Evolutionary conservation across 2,113 vertebrate species (phyloP).

Genomic region (Dermatemys mawii): DNA sequence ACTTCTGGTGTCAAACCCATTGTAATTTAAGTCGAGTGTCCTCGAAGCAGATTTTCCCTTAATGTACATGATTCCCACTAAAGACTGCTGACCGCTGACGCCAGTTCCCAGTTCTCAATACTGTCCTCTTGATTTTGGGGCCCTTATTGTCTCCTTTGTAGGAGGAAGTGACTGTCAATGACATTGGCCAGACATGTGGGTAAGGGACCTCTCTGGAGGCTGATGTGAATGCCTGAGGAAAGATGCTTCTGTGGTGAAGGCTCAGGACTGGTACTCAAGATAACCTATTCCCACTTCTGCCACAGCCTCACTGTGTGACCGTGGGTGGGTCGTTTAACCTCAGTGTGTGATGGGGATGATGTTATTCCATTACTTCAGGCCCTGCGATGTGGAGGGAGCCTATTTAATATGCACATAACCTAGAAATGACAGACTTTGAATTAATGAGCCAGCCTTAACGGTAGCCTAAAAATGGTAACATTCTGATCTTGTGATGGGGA

Average conservation of each 20-base stretch:
- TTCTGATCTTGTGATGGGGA: not conserved
- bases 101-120: not conserved
- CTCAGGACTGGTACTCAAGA: not conserved
- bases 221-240: not conserved
- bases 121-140: not conserved
- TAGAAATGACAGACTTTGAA: not conserved
- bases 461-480: not conserved
- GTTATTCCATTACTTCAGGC: not conserved
- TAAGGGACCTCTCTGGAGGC: not conserved
- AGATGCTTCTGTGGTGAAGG: not conserved
- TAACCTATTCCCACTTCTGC: not conserved
- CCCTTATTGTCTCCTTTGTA: not conserved
- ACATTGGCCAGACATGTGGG: not conserved
- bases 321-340: not conserved
- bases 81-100: constrained; percentile 28
- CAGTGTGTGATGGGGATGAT: not conserved
- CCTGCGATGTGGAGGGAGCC: not conserved
- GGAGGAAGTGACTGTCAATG: not conserved
- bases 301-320: not conserved
- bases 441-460: not conserved
- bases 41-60: constrained; percentile 49
- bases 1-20: constrained; percentile 29
- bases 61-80: constrained; percentile 5
- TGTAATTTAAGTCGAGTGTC: constrained; percentile 39
- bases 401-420: rapidly evolving